These are phyloP conservation scores for Parthenolecanium corni DNA, from an alignment of 2,888 invertebrate genomes.

Conservation along the genomic window DNA sequence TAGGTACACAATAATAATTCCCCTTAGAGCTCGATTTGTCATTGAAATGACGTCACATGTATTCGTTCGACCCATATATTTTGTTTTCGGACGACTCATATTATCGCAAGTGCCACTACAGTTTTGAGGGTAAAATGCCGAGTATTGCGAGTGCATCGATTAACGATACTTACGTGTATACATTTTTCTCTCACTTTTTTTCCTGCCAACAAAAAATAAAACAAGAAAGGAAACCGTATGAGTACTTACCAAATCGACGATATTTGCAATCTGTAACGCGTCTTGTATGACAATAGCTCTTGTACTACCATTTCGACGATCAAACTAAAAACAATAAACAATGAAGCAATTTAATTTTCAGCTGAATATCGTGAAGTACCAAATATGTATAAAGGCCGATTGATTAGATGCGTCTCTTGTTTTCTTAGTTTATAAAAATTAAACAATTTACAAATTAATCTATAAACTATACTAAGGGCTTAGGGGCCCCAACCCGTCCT, in stretches of 20 bases:
- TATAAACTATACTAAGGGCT: too few relatives aligned
- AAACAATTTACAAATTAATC: too few relatives aligned
- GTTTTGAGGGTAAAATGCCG: too few relatives aligned
- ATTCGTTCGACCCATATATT: neutral
- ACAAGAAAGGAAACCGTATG: neutral
- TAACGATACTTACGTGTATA: too few relatives aligned
- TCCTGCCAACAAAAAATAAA: neutral
- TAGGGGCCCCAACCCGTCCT: too few relatives aligned
- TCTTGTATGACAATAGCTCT: slow-evolving; percentile 82
- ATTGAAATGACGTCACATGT: neutral
- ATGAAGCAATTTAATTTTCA: neutral
- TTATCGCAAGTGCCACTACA: neutral
- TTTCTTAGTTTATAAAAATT: too few relatives aligned
- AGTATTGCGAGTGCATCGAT: too few relatives aligned
- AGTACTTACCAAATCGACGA: slow-evolving; percentile 81
- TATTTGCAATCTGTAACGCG: slow-evolving; percentile 92
- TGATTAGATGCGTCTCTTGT: too few relatives aligned
- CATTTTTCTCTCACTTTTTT: neutral
- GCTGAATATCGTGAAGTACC: neutral
- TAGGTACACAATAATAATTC: too few relatives aligned
- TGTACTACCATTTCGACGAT: slow-evolving; percentile 78
- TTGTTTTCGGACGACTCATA: neutral
- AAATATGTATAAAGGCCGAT: neutral
- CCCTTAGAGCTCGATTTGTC: neutral
- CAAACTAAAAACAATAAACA: slow-evolving; percentile 48